phyloP scores from a whole-genome alignment of 2,888 invertebrate species.

The Ormyrus nitidulus region DNA sequence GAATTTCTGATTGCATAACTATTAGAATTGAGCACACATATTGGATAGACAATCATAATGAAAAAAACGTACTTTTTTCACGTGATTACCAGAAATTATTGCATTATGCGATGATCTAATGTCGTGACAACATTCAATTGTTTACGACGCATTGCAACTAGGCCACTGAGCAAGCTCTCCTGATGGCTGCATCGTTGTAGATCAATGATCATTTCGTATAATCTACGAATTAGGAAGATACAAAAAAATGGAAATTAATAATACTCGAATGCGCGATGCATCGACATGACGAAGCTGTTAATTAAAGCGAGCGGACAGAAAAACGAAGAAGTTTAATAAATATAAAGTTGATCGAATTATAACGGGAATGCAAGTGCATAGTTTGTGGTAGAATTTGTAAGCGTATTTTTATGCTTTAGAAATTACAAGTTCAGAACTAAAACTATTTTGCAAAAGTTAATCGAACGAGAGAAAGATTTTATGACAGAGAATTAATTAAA shows the following conservation, averaged over 20 bases:
- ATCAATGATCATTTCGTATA: constrained; percentile 27
- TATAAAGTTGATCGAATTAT: no score
- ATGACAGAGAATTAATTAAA: no score
- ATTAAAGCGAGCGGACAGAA: constrained; percentile 2
- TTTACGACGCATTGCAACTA: constrained; percentile 30
- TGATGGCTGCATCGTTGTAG: constrained; percentile 19
- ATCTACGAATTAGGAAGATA: constrained; percentile 1
- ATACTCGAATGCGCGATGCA: not conserved
- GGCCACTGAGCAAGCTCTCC: constrained; percentile 27
- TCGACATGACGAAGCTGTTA: not conserved
- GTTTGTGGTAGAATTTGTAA: no score
- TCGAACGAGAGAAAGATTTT: no score
- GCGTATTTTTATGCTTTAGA: no score
- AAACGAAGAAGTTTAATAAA: no score
- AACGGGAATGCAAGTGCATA: no score
- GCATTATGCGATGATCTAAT: constrained; percentile 4
- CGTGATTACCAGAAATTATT: no score
- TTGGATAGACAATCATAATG: constrained; percentile 1
- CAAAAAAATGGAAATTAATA: constrained; percentile 3
- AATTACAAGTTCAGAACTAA: no score
- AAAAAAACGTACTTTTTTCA: not conserved
- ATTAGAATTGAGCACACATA: not conserved
- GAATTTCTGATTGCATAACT: constrained; percentile 10
- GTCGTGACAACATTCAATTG: constrained; percentile 23
- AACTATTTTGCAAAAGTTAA: no score